Evolutionary conservation across 2,797 vertebrate species (phyloP), one percentile per base, ranked within the genome.

Genomic region (Microcaecilia unicolor): DNA sequence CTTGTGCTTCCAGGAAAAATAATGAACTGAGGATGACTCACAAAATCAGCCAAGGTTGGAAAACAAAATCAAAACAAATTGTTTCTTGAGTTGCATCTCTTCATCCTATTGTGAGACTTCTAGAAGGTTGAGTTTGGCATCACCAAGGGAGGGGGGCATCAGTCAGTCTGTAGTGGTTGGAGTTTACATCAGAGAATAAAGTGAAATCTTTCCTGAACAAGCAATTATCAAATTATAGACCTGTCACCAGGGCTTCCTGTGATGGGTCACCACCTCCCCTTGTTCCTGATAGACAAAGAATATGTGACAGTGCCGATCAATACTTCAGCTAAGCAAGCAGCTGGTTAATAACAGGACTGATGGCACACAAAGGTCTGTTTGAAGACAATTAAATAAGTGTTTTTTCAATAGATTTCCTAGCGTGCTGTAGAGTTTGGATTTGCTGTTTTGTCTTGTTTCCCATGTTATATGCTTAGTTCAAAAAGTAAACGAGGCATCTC

Each of bases 251-350:
- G 2, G 5, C 55, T 64, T 71, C 55, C 64, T 54, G 54, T 4
- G 25, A 49, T 50, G 58, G 69, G 70, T 75, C 65, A 65, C 30
- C 54, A 56, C 55, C 48, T 67, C 68, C 22, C 51, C 39, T 50
- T 55, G 28, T 41, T 69, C 48, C 25, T 50, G 16, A 56, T 41
- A 69, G 46, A 60, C 18, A 71, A 59, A 60, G 61, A 59, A 53
- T 13, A n/a, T 41, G 50, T 50, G 50, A 60, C 48, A 66, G 34
- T 28, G 10, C 31, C 36, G 64, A 72, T 77, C 56, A 36, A 74
- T 76, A 62, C 40, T 47, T 58, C 53, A 58, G 52, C 63, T 67
- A 67, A 60, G 58, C 52, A 67, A 78, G 59, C 58, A 74, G 21
- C 39, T 63, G 63, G 46, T 37, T 74, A 68, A 70, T 66, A 57